Evolutionary conservation across 2,113 vertebrate species (phyloP), one percentile per base, ranked within the genome.

Genomic region (Melanocharis versteri): DNA sequence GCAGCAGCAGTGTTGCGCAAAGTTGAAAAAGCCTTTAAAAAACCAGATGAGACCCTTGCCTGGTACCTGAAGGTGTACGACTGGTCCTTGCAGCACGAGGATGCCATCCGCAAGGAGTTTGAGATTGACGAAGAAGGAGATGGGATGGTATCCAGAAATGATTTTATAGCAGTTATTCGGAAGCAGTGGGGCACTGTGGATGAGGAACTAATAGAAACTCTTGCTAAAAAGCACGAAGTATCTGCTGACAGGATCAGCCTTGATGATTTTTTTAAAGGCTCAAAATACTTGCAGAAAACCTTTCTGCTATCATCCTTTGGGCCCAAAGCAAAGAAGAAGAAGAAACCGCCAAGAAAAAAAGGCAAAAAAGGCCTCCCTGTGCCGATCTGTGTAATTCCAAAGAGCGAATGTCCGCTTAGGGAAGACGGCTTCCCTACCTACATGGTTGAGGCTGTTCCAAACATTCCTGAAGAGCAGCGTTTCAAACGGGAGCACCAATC

Each of bases 251-350:
- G 85, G 10, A 61, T 99, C 70, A 97, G 95, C 68, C 68, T 98
- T 8, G 97, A 95, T 0, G 99, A 99, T 4, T 99, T 99, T 93
- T 97, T 99, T 65, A 99, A 97, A 96, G 99, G 99, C 31, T 97
- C 96, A n/a, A 98, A 68, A 79, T 99, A 99, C 88, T 79, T 99
- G 81, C 97, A 97, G 79, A 99, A 99, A 87, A 15, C 76, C 4
- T 99, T 94, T 17, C 98, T 99, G 31, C 91, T 99, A 51, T 89
- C 98, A 2, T 98, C 98, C 4, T 99, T 97, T 51, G 94, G 94
- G 37, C 95, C 98, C 7, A 99, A 98, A 97, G 98, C 93, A 83
- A 98, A 93, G 80, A 98, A 94, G 58, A 83, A 91, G 17, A 97
- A 92, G 48, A 97, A 96, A 20, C 98, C 91, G 35, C 98, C 5